These are phyloP conservation scores for Limnephilus lunatus DNA, from an alignment of 2,888 invertebrate genomes.

Conservation along the genomic window DNA sequence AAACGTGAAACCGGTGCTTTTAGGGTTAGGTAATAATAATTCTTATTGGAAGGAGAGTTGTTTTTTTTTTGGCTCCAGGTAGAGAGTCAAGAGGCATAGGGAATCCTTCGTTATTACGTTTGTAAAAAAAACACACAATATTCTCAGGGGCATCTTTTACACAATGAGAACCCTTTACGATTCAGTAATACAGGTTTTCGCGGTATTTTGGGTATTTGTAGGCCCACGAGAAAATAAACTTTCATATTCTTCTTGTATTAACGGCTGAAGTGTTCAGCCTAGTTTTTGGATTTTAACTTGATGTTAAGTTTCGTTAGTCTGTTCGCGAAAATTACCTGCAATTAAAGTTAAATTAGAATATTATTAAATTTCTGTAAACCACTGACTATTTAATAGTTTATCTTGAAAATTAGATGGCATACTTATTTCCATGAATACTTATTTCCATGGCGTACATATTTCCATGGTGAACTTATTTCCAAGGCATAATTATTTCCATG, in stretches of 20 bases:
- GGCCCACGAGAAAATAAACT: not conserved
- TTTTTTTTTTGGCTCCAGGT: not conserved
- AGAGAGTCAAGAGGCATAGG: not conserved
- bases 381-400: no score
- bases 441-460: not conserved
- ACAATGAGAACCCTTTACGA: conserved; percentile 29
- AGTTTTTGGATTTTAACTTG: not conserved
- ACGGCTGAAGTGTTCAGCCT: not conserved
- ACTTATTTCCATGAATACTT: not conserved
- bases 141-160: conserved; percentile 23
- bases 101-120: conserved; percentile 34
- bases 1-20: not conserved
- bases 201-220: conserved; percentile 17
- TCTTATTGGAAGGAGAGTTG: not conserved
- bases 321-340: not conserved
- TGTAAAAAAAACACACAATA: conserved; percentile 37
- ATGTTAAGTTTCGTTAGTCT: not conserved
- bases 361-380: not conserved
- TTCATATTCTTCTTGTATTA: not conserved
- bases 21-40: not conserved
- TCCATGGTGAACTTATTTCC: no score
- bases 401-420: no score
- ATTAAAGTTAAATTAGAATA: not conserved
- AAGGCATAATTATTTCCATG: no score
- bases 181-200: conserved; percentile 34